These are phyloP conservation scores for Fragum whitleyi DNA, from an alignment of 2,888 invertebrate genomes.

Conservation along the genomic window DNA sequence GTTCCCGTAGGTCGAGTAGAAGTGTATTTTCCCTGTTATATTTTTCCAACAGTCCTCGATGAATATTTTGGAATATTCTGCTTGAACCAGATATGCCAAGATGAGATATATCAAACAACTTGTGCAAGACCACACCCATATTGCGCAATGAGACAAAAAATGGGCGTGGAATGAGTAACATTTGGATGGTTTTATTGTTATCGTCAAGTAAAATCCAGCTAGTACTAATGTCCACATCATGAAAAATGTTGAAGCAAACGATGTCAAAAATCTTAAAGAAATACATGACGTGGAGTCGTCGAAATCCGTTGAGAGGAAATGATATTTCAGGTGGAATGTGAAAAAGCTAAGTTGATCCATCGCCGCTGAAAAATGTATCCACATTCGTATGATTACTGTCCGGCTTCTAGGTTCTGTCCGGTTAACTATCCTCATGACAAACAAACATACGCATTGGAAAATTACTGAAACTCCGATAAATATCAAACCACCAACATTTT, in stretches of 20 bases:
- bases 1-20: constrained; percentile 51
- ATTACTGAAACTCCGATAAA: constrained; percentile 1
- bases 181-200: constrained; percentile 55
- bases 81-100: constrained; percentile 29
- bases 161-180: constrained; percentile 50
- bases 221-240: constrained; percentile 53
- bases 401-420: constrained; percentile 34
- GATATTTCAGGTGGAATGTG: constrained; percentile 48
- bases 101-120: constrained; percentile 48
- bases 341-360: constrained; percentile 45
- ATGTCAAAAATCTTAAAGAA: constrained; percentile 38
- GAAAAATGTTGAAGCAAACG: constrained; percentile 39
- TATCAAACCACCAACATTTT: constrained; percentile 6
- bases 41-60: constrained; percentile 41
- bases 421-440: constrained; percentile 35
- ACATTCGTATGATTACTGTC: constrained; percentile 33
- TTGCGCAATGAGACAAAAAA: constrained; percentile 50
- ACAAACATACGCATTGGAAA: constrained; percentile 30
- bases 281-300: constrained; percentile 37
- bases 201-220: constrained; percentile 39
- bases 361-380: constrained; percentile 39
- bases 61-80: not conserved
- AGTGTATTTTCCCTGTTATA: constrained; percentile 39
- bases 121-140: constrained; percentile 48
- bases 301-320: constrained; percentile 35